Percentiles rank a stretch among this genome's conserved stretches.
Evolutionary conservation across 2,113 vertebrate species (phyloP).

Genomic region (Zapus hudsonius): DNA sequence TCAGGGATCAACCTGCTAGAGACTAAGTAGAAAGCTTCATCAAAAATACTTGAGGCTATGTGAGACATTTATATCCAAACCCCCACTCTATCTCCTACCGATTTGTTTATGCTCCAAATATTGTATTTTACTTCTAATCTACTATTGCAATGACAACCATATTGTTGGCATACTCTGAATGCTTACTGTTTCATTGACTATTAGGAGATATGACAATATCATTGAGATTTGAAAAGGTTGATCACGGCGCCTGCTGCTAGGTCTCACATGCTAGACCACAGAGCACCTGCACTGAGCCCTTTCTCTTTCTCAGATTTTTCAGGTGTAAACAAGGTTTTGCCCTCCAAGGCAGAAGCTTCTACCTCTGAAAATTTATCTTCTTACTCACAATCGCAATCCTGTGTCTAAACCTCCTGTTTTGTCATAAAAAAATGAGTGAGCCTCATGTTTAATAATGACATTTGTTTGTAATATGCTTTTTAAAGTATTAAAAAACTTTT

Average conservation of each 20-base stretch:
- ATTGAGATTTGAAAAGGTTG: neutral
- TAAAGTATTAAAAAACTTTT: neutral
- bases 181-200: neutral
- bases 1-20: no score
- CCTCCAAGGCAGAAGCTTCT: neutral
- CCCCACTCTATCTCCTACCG: neutral
- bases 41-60: no score
- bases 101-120: neutral
- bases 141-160: neutral
- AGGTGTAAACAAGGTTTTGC: neutral
- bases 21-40: no score
- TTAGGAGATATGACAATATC: neutral
- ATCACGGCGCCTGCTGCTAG: neutral
- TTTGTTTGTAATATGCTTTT: conserved; percentile 41
- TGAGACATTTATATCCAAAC: neutral
- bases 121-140: neutral
- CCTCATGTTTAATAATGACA: neutral
- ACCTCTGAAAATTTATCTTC: neutral
- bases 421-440: neutral
- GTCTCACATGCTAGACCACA: neutral
- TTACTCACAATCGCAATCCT: neutral
- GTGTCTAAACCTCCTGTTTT: neutral
- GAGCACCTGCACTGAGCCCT: neutral
- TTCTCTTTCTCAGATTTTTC: neutral
- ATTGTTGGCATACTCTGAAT: neutral